Evolutionary conservation across 2,113 vertebrate genomes (phyloP).

Genomic region (Periophthalmus modestus): DNA sequence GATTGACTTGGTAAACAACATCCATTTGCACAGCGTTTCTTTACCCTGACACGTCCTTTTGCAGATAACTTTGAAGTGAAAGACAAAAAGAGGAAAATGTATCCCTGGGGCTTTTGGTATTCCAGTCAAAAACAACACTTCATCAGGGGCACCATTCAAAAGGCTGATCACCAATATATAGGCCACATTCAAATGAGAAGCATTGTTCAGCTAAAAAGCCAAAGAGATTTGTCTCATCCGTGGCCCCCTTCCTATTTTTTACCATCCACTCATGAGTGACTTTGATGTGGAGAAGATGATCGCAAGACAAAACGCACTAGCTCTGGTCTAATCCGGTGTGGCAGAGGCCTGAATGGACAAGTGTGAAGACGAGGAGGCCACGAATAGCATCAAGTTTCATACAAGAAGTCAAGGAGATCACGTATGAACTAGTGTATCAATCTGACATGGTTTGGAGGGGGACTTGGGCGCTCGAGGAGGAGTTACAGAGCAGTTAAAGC

Average conservation of each 20-base stretch:
- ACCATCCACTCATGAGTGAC: conserved; percentile 64
- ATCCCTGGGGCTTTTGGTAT: conserved; percentile 71
- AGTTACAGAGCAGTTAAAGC: conserved; percentile 48
- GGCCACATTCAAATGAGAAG: conserved; percentile 69
- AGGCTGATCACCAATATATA: conserved; percentile 72
- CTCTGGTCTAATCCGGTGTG: conserved; percentile 63
- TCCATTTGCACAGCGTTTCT: conserved; percentile 53
- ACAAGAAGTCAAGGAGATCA: conserved; percentile 67
- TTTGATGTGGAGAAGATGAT: conserved; percentile 77
- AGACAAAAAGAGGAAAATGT: conserved; percentile 77
- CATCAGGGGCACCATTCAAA: conserved; percentile 73
- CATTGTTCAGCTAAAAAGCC: conserved; percentile 68
- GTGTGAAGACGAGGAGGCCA: conserved; percentile 35
- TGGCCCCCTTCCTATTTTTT: conserved; percentile 58
- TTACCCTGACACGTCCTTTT: conserved; percentile 62
- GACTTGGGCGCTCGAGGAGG: conserved; percentile 24
- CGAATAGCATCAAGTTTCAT: conserved; percentile 52
- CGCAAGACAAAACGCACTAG: conserved; percentile 70
- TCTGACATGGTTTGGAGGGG: conserved; percentile 54
- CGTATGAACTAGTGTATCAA: conserved; percentile 75
- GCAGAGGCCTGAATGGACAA: conserved; percentile 60
- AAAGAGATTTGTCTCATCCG: conserved; percentile 71
- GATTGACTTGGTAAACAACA: conserved; percentile 62
- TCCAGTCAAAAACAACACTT: conserved; percentile 74
- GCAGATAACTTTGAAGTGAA: conserved; percentile 72